phyloP scores from a whole-genome alignment of 2,797 vertebrate genomes.

The Sebastes elongatus region DNA sequence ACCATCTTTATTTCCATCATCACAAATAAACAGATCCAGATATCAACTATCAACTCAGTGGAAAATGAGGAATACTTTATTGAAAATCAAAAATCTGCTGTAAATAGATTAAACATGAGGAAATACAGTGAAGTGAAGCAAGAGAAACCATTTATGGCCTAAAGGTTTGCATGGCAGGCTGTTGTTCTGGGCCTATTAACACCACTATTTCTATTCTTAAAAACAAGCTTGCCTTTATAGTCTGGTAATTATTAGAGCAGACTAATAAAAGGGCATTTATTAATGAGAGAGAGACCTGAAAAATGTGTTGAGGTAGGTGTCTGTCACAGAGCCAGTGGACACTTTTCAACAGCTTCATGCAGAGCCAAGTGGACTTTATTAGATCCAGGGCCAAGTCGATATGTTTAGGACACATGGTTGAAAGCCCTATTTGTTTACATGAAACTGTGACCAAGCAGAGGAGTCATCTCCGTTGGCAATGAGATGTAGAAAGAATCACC shows the following conservation, averaged over 20 bases:
- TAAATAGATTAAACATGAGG: conserved; percentile 10
- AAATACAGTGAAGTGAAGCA: conserved; percentile 7
- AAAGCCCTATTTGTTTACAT: conserved; percentile 67
- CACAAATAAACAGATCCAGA: not conserved
- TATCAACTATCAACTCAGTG: not conserved
- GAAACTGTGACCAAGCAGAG: conserved; percentile 41
- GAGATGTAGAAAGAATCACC: conserved; percentile 60
- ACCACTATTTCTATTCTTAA: conserved; percentile 40
- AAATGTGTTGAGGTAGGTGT: conserved; percentile 66
- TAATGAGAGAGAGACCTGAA: conserved; percentile 52
- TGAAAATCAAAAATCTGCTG: not conserved
- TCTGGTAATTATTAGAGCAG: conserved; percentile 50
- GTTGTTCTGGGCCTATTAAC: conserved; percentile 57
- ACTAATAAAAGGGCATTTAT: conserved; percentile 67
- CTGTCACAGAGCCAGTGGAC: conserved; percentile 65
- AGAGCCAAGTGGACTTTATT: conserved; percentile 39
- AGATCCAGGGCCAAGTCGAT: conserved; percentile 40
- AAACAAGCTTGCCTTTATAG: conserved; percentile 60
- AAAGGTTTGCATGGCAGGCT: conserved; percentile 39
- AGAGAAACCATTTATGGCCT: conserved; percentile 5
- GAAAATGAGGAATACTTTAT: not conserved
- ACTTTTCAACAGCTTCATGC: conserved; percentile 28
- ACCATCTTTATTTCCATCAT: not conserved
- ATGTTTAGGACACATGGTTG: conserved; percentile 60
- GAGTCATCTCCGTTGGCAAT: conserved; percentile 65